These are phyloP conservation scores for Agrochola lychnidis DNA, from an alignment of 2,888 invertebrate species.

Conservation along the genomic window DNA sequence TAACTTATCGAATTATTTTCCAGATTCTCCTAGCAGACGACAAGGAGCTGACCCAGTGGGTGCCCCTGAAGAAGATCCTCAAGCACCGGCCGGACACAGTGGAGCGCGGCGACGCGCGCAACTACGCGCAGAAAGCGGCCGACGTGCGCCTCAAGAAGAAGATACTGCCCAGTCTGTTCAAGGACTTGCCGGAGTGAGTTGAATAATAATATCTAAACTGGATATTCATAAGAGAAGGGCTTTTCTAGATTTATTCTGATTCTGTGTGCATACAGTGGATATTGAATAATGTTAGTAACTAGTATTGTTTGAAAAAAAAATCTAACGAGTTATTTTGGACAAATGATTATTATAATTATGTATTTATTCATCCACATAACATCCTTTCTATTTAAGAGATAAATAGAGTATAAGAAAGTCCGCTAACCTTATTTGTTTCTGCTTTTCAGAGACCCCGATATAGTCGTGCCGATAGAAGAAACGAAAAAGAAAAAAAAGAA, in stretches of 20 bases:
- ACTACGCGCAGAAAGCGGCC: constrained; percentile 93
- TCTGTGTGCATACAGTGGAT: neutral
- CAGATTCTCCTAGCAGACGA: constrained; percentile 98
- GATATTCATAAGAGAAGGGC: neutral
- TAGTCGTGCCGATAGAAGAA: constrained; percentile 78
- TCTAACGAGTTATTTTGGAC: no score
- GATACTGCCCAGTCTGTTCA: constrained; percentile 94
- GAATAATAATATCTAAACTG: neutral
- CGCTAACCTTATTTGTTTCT: neutral
- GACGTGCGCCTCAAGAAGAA: constrained; percentile 94
- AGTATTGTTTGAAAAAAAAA: neutral
- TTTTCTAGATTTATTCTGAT: neutral
- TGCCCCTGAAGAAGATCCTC: constrained; percentile 96
- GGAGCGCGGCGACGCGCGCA: constrained; percentile 95
- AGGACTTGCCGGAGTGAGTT: constrained; percentile 82
- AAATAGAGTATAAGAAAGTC: neutral
- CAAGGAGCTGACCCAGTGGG: constrained; percentile 98
- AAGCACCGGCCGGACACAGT: constrained; percentile 94
- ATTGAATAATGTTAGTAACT: neutral
- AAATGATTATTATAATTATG: neutral
- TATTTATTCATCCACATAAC: neutral
- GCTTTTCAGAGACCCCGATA: constrained; percentile 81
- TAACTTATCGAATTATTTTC: neutral
- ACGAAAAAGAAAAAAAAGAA: constrained; percentile 84
- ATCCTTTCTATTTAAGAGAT: neutral